A percentile compares a stretch with the other conserved stretches of the same genome.
Conservation (phyloP, 2,797 vertebrate species). For the Melanotaenia nigrans region DNA sequence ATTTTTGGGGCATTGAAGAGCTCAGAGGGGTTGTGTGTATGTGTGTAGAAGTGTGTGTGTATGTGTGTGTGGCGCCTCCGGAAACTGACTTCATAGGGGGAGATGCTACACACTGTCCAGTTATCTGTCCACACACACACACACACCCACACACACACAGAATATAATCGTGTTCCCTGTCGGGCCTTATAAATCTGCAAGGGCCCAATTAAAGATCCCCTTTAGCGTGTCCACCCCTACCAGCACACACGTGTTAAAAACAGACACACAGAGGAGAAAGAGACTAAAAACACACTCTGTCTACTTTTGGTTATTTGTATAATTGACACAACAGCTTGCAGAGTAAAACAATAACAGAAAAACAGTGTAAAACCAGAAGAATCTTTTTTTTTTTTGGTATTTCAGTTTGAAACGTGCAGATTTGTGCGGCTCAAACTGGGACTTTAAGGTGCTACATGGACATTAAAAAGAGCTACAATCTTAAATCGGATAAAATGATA, state of each 20-base stretch:
- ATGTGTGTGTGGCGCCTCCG: constrained; percentile 58
- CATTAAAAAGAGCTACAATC: constrained; percentile 29
- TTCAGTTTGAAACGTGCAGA: constrained; percentile 17
- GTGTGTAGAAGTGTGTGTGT: constrained; percentile 39
- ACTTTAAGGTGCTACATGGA: constrained; percentile 37
- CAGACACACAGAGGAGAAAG: neutral
- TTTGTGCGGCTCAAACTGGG: constrained; percentile 19
- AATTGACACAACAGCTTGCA: constrained; percentile 59
- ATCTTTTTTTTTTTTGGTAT: constrained; percentile 11
- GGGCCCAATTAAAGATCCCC: constrained; percentile 81
- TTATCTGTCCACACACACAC: constrained; percentile 56
- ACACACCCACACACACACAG: constrained; percentile 28
- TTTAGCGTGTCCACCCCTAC: constrained; percentile 70
- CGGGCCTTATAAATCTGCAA: constrained; percentile 80
- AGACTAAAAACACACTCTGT: constrained; percentile 1
- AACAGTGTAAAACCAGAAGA: constrained; percentile 47
- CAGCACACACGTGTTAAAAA: constrained; percentile 40
- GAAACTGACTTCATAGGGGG: constrained; percentile 70
- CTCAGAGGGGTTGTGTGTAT: constrained; percentile 55
- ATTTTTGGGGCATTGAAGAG: constrained; percentile 65
- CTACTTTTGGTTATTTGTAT: constrained; percentile 40
- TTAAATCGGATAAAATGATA: constrained; percentile 18
- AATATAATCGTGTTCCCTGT: constrained; percentile 78
- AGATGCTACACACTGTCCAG: constrained; percentile 73
- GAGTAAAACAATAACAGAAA: constrained; percentile 36